phyloP scores from a whole-genome alignment of 1,140 invertebrate species.

The Drosophila ambigua region DNA sequence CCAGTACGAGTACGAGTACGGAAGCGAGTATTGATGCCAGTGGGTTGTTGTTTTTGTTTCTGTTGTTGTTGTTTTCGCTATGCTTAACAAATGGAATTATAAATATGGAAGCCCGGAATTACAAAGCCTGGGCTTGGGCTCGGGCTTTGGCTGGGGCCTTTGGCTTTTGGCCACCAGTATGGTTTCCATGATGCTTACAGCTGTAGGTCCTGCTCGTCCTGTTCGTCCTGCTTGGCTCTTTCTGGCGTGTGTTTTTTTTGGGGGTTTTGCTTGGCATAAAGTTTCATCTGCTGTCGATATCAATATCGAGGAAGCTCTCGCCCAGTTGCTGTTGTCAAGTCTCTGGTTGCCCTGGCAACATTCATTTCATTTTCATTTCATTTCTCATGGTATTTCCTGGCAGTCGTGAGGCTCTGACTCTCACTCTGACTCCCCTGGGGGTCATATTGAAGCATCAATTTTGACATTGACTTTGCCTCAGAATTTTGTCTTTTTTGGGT shows the following conservation, averaged over 20 bases:
- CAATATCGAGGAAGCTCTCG: constrained; percentile 16
- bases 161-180: too few species aligned
- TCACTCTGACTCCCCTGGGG: constrained; percentile 21
- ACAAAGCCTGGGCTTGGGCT: too few species aligned
- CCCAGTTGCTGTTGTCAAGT: constrained; percentile 26
- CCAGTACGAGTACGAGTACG: too few species aligned
- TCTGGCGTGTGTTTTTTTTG: background rate
- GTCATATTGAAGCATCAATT: constrained; percentile 31
- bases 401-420: background rate
- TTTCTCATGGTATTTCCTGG: constrained; percentile 39
- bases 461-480: constrained; percentile 36
- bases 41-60: too few species aligned
- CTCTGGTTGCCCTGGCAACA: constrained; percentile 46
- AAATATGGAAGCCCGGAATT: too few species aligned
- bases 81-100: too few species aligned
- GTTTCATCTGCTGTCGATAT: constrained; percentile 31
- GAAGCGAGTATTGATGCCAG: too few species aligned
- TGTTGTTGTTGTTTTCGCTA: too few species aligned
- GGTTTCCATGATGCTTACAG: too few species aligned
- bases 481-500: background rate
- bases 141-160: too few species aligned
- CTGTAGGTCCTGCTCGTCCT: too few species aligned
- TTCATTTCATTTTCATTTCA: constrained; percentile 52
- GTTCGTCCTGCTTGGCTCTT: too few species aligned
- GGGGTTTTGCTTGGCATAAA: constrained; percentile 9